phyloP scores from a whole-genome alignment of 1,140 invertebrate species.

The Nasonia longicornis region DNA sequence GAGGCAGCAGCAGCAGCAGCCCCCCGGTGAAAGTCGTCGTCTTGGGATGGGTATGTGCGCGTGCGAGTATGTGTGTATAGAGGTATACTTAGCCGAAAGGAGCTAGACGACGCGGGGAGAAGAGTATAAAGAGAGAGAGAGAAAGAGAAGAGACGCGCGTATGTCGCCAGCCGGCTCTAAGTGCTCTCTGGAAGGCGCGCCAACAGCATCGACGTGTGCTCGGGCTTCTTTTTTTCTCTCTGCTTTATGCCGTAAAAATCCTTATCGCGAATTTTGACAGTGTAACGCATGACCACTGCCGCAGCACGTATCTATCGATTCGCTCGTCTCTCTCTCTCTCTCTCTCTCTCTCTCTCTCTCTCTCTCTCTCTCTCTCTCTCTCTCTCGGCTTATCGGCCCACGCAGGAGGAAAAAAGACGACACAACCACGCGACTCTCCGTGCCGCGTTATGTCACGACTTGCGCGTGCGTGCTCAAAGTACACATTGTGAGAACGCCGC shows the following conservation, averaged over 20 bases:
- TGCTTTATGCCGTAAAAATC: not conserved
- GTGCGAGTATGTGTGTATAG: not conserved
- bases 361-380: no score
- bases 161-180: not conserved
- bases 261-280: not conserved
- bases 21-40: conserved; percentile 25
- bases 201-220: conserved; percentile 1
- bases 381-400: no score
- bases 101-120: conserved; percentile 3
- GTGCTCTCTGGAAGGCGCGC: not conserved
- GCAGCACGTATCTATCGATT: no score
- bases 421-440: not conserved
- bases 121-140: not conserved
- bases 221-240: not conserved
- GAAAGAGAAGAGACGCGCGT: not conserved
- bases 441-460: not conserved
- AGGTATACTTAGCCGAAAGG: conserved; percentile 13
- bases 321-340: no score
- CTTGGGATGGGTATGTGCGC: conserved; percentile 25
- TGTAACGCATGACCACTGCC: not conserved
- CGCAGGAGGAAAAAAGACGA: no score
- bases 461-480: conserved; percentile 15
- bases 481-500: conserved; percentile 25
- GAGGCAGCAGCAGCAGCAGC: not conserved
- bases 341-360: no score